Base-by-base conservation (phyloP, 2,113 vertebrate genomes). In the Pipra filicauda region DNA sequence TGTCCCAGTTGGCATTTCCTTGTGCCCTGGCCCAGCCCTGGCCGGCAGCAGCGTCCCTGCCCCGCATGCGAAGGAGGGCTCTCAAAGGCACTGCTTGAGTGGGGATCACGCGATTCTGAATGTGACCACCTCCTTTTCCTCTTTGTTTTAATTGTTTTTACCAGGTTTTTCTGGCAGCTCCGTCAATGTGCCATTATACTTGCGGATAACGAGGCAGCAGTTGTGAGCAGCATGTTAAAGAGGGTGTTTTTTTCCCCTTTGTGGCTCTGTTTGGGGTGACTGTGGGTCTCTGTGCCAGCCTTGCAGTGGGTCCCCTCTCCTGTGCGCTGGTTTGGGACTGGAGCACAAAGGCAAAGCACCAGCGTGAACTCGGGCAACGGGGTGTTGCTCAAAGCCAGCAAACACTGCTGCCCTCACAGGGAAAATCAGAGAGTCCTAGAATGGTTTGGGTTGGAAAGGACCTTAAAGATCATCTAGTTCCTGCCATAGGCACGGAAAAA, bases 121-220 rank as follows among this genome's bases (percentile, higher is more conserved):
- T 48, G 66, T 43, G 55, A 65, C 91, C 78, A 78, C 35, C 17
- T 7, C 67, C 80, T 88, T 90, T 71, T 84, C 33, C 61, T 65
- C 72, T 44, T 72, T 74, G 3, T 4, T 64, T 12, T 2, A 12
- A 43, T 35, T 48, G 77, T 76, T 93, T 88, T 62, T 10, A 55
- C 64, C n/a, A 26, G 75, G 71, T 52, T 91, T 85, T 89, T 39
- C 94, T 83, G 94, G 91, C 88, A 89, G 58, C 16, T 83, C 52
- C 39, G 41, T 93, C 81, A 92, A 91, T 82, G 86, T 62, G 62
- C 80, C 65, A 3, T 80, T 95, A 49, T 91, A 17, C 35, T 65
- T 18, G 49, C 0, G n/a, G 64, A n/a, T n/a, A 92, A 70, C 1
- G 0, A 84, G 59, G 62, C 65, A 37, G 70, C 21, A 9, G 11